phyloP scores from a whole-genome alignment of 35 echinoderm and acorn worm genomes.

The Heliocidaris tuberculata region DNA sequence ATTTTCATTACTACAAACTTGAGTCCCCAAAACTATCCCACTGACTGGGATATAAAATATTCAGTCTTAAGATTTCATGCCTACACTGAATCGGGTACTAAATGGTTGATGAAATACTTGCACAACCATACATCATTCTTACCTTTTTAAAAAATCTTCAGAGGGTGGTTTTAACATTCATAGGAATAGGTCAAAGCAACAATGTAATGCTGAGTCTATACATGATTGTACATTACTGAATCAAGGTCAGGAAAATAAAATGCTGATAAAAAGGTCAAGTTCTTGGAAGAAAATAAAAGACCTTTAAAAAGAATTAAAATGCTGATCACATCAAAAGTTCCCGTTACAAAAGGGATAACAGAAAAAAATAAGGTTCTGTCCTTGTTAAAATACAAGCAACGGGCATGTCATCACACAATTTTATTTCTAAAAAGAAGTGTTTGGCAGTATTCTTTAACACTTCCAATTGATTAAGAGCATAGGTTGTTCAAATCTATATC shows the following conservation, averaged over 20 bases:
- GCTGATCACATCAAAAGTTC: not conserved
- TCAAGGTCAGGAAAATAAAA: not conserved
- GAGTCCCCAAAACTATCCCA: not conserved
- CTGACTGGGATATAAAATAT: not conserved
- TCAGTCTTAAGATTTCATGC: not conserved
- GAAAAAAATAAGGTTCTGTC: too few relatives aligned
- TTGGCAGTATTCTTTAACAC: not conserved
- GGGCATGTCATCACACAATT: not conserved
- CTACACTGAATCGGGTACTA: not conserved
- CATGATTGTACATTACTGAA: not conserved
- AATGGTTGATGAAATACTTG: not conserved
- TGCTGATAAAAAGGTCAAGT: not conserved
- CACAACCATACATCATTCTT: not conserved
- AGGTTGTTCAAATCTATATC: not conserved
- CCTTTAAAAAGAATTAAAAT: not conserved
- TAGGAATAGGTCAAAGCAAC: not conserved
- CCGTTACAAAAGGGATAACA: not conserved
- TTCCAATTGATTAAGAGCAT: not conserved
- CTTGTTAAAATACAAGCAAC: not conserved
- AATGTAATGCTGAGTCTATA: not conserved
- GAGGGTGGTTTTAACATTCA: not conserved
- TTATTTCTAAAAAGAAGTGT: not conserved
- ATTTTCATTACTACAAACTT: not conserved
- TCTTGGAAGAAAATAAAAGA: not conserved
- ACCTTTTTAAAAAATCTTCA: not conserved